Base-by-base conservation (phyloP, 2,888 invertebrate genomes). In the Glaucopsyche alexis region DNA sequence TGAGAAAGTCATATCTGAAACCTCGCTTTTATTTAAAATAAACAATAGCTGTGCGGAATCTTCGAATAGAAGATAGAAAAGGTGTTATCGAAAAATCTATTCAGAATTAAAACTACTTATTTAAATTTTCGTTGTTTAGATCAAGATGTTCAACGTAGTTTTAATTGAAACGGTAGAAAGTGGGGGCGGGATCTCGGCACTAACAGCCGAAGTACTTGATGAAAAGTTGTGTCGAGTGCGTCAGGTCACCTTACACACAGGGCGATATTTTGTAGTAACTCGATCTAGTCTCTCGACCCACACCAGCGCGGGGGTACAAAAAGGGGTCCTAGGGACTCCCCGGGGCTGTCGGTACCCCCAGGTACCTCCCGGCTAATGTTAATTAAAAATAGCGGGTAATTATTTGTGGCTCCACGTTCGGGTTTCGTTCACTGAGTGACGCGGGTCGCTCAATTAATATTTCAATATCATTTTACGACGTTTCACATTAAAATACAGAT, bases 371-470 rank as follows among this genome's bases (percentile, higher is more conserved):
- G 29, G 29, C 29, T 60, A 60, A 45, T 16, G 45, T 16, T 67
- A 67, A 67, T 67, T 67, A 67, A 67, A 67, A 67, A 67, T 67
- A 67, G 19, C 42, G 45, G 67, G 16, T 67, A 19, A 67, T 66
- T 42, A 42, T 45, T 67, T 67, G 67, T 19, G 45, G 45, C 19
- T 45, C 16, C 67, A 9, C 16, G 42, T 16, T 67, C 67, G 67
- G 67, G 67, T 42, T 40, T n/a, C n/a, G n/a, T n/a, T n/a, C n/a
- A 42, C 67, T 7, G 42, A 45, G 45, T 42, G 45, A 42, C 45
- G 42, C 60, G 29, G 60, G 60, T 29, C 29, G 60, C 60, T 38
- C 16, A 19, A 67, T 45, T 67, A 45, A 67, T 67, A 19, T 19
- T 45, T 67, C 11, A 29, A 38, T 60, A 60, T 60, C 60, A 60